A percentile compares a stretch with the other conserved stretches of the same genome.
These are phyloP conservation scores for Chymomyza amoena DNA, from an alignment of 2,888 invertebrate species.

Conservation along the genomic window DNA sequence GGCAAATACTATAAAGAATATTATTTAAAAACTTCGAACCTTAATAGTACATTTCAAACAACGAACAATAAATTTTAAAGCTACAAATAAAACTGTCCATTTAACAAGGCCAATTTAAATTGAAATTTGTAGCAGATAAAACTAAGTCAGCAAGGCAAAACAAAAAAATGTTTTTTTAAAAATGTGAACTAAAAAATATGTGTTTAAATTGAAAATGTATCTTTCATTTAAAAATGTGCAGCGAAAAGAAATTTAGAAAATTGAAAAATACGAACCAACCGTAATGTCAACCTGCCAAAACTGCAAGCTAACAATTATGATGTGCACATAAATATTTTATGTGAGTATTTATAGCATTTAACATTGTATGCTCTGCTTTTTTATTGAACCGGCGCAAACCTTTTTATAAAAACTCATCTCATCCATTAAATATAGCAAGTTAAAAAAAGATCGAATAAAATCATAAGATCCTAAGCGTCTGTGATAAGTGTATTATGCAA, in stretches of 20 bases:
- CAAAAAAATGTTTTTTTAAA: no score
- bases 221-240: no score
- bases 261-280: slow-evolving; percentile 41
- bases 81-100: slow-evolving; percentile 6
- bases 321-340: not conserved
- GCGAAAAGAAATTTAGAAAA: slow-evolving; percentile 5
- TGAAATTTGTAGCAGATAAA: no score
- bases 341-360: not conserved
- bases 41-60: not conserved
- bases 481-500: slow-evolving; percentile 30
- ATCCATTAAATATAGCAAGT: not conserved
- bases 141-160: not conserved
- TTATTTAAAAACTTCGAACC: not conserved
- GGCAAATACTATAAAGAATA: slow-evolving; percentile 33
- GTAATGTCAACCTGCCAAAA: slow-evolving; percentile 54
- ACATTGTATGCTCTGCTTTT: slow-evolving; percentile 11
- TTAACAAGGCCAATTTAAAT: not conserved
- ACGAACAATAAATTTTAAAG: not conserved
- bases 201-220: not conserved
- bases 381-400: not conserved
- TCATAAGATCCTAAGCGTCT: slow-evolving; percentile 29
- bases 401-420: slow-evolving; percentile 2
- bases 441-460: not conserved
- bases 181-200: no score
- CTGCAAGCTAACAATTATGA: slow-evolving; percentile 2